Conservation (phyloP, 2,797 vertebrate genomes). For the Bovichtus diacanthus region DNA sequence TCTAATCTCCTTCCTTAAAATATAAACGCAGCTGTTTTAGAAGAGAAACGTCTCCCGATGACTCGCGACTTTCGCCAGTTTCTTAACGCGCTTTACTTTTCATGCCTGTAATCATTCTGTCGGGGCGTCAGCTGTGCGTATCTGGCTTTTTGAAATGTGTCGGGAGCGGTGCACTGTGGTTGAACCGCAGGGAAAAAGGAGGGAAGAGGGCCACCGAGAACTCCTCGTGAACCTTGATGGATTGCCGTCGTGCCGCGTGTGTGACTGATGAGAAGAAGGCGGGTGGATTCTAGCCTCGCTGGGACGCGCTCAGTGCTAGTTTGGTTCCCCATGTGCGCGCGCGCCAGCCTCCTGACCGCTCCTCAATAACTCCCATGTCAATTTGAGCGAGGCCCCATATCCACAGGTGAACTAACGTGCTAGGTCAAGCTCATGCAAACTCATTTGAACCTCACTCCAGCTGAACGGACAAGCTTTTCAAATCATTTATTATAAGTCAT, state of each 20-base stretch:
- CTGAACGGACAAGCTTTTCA: background rate
- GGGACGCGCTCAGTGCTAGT: constrained; percentile 1
- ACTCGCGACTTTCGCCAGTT: constrained; percentile 26
- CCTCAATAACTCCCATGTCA: constrained; percentile 35
- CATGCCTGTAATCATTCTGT: constrained; percentile 45
- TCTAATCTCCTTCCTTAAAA: constrained; percentile 27
- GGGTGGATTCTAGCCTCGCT: constrained; percentile 21
- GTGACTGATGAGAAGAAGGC: constrained; percentile 34
- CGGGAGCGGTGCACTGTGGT: constrained; percentile 1
- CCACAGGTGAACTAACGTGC: constrained; percentile 18
- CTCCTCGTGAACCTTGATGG: constrained; percentile 19
- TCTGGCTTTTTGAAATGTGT: background rate
- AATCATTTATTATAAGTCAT: background rate
- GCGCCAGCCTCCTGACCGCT: constrained; percentile 9
- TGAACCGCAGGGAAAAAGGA: constrained; percentile 27
- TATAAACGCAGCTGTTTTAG: constrained; percentile 13
- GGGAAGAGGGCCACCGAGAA: background rate
- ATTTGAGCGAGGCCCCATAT: constrained; percentile 35
- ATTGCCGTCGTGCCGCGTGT: constrained; percentile 12
- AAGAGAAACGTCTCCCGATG: constrained; percentile 9
- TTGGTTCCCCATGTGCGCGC: constrained; percentile 9
- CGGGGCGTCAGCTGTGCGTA: background rate
- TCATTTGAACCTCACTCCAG: background rate
- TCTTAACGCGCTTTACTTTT: constrained; percentile 18
- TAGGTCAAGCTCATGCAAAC: constrained; percentile 19